phyloP scores from a whole-genome alignment of 2,797 vertebrate genomes.

The Halcyon leucocephala region DNA sequence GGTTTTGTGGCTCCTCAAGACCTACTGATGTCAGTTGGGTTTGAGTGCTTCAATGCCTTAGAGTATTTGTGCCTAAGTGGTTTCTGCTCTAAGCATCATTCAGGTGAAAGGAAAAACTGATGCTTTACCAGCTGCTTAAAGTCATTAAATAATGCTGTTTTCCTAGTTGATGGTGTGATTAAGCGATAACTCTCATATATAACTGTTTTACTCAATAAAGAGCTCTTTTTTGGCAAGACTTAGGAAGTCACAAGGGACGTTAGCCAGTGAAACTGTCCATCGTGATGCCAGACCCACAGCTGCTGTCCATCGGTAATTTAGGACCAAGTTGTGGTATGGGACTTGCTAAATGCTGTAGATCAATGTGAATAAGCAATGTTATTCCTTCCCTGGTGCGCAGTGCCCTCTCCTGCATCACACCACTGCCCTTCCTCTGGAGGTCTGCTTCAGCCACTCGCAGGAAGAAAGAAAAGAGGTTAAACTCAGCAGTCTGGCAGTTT shows the following conservation, averaged over 20 bases:
- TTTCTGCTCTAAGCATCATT: background rate
- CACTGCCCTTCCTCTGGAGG: background rate
- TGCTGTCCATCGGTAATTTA: background rate
- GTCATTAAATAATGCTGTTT: background rate
- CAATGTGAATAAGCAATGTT: accelerated
- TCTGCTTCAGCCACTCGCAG: background rate
- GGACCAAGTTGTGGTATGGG: background rate
- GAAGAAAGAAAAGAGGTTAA: background rate
- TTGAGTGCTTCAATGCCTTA: background rate
- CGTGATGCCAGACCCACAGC: background rate
- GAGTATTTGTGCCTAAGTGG: background rate
- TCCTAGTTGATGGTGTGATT: background rate
- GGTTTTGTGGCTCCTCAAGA: background rate
- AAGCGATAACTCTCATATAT: background rate
- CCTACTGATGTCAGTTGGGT: background rate
- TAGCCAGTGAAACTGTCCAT: background rate
- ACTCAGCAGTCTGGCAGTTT: background rate
- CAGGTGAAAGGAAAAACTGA: background rate
- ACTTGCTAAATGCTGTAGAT: background rate
- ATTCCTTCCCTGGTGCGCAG: accelerated
- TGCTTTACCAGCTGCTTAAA: background rate
- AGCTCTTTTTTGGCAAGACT: background rate
- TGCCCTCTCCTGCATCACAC: background rate
- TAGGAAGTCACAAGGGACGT: background rate
- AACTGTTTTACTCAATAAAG: background rate